These are phyloP conservation scores for Solen grandis DNA, from an alignment of 1,140 invertebrate genomes.

Conservation along the genomic window DNA sequence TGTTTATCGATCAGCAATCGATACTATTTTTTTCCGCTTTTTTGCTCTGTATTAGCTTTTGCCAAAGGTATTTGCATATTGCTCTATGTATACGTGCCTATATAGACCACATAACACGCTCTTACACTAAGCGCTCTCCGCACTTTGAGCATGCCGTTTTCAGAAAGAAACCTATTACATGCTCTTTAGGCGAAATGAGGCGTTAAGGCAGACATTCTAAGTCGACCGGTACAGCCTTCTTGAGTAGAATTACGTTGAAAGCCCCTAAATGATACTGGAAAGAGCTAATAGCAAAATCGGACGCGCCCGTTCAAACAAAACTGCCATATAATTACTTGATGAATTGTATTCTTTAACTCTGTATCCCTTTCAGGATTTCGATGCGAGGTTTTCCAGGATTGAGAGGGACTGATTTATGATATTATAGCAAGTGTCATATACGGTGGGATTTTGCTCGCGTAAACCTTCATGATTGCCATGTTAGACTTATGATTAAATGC, in stretches of 20 bases:
- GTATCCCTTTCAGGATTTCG: slow-evolving; percentile 27
- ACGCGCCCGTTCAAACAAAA: slow-evolving; percentile 51
- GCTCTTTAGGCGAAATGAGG: slow-evolving; percentile 52
- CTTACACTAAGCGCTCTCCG: too few relatives aligned
- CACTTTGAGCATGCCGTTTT: slow-evolving; percentile 34
- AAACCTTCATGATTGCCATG: slow-evolving; percentile 49
- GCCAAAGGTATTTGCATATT: too few relatives aligned
- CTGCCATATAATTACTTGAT: slow-evolving; percentile 58
- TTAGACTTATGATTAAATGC: slow-evolving; percentile 59
- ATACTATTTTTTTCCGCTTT: too few relatives aligned
- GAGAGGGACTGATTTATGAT: slow-evolving; percentile 47
- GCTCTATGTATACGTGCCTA: too few relatives aligned
- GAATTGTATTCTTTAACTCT: slow-evolving; percentile 51
- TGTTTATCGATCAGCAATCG: too few relatives aligned
- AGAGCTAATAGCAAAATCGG: slow-evolving; percentile 50
- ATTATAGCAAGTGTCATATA: slow-evolving; percentile 52
- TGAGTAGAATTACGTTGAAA: slow-evolving; percentile 53
- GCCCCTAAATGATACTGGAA: slow-evolving; percentile 55
- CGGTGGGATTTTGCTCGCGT: slow-evolving; percentile 48
- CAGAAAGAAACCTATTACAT: slow-evolving; percentile 21
- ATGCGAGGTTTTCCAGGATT: slow-evolving; percentile 39
- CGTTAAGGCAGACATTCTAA: slow-evolving; percentile 51
- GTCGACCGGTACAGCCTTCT: slow-evolving; percentile 27
- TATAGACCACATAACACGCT: too few relatives aligned
- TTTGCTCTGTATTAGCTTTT: too few relatives aligned